Percentiles rank a stretch among this genome's conserved stretches.
These are phyloP conservation scores for Callinectes sapidus DNA, from an alignment of 2,888 invertebrate species.

Conservation along the genomic window DNA sequence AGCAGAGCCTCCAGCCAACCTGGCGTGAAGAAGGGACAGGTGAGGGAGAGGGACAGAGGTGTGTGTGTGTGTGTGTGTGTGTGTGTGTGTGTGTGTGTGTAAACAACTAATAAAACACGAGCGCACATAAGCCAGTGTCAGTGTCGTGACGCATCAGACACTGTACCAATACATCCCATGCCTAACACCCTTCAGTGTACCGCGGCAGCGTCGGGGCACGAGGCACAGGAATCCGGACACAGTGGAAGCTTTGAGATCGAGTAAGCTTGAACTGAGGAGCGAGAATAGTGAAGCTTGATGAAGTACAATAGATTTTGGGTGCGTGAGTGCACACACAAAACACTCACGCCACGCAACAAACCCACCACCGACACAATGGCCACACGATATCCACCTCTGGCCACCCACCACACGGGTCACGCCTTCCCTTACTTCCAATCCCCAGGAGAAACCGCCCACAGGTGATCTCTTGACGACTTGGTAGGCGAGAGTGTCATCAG, in stretches of 20 bases:
- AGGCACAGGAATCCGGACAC: neutral
- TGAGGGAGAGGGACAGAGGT: neutral
- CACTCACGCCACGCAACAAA: neutral
- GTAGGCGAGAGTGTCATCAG: slow-evolving; percentile 84
- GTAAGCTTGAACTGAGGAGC: too few species aligned
- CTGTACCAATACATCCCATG: neutral
- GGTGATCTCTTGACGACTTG: neutral
- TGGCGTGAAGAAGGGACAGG: slow-evolving; percentile 36
- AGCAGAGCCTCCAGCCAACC: slow-evolving; percentile 68
- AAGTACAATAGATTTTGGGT: too few species aligned
- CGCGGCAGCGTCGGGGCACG: neutral
- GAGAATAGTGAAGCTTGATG: too few species aligned
- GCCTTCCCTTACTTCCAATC: slow-evolving; percentile 81
- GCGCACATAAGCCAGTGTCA: neutral
- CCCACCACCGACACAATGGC: neutral
- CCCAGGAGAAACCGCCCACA: slow-evolving; percentile 75
- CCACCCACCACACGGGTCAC: neutral
- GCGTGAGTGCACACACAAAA: neutral
- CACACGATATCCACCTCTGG: neutral
- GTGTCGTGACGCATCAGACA: neutral
- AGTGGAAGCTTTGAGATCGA: too few species aligned
- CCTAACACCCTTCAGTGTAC: neutral
- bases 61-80: slow-evolving; percentile 29
- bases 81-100: slow-evolving; percentile 40
- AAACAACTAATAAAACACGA: neutral